These are phyloP conservation scores for Lagodon rhomboides DNA, from an alignment of 2,797 vertebrate genomes.

Conservation along the genomic window DNA sequence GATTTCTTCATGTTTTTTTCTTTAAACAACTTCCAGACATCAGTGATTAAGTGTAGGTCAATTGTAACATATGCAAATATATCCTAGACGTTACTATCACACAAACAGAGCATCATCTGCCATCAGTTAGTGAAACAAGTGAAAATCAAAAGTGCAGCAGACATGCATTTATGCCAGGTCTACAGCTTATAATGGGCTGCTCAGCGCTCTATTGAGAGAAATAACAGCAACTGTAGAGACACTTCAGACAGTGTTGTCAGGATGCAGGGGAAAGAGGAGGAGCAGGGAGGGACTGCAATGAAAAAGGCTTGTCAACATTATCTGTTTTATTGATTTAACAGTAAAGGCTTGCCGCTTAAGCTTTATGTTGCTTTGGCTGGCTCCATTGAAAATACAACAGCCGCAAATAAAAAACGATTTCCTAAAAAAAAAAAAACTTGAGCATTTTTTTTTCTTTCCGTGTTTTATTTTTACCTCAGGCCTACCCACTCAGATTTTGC, in stretches of 20 bases:
- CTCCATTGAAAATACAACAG: conserved; percentile 85
- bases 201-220: conserved; percentile 49
- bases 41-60: neutral
- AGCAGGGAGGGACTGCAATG: conserved; percentile 72
- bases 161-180: conserved; percentile 11
- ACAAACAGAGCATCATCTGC: conserved; percentile 12
- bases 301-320: conserved; percentile 89
- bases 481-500: conserved; percentile 56
- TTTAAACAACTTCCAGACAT: neutral
- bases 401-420: conserved; percentile 80
- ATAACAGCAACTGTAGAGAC: conserved; percentile 53
- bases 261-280: conserved; percentile 53
- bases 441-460: conserved; percentile 57
- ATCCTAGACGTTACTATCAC: neutral
- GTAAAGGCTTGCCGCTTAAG: conserved; percentile 87
- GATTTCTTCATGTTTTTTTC: neutral
- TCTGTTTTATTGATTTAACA: conserved; percentile 90
- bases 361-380: conserved; percentile 85
- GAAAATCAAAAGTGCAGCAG: conserved; percentile 18
- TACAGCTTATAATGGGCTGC: conserved; percentile 32
- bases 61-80: neutral
- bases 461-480: conserved; percentile 50
- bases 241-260: conserved; percentile 68
- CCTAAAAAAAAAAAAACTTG: conserved; percentile 57
- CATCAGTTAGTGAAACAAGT: conserved; percentile 12